A percentile compares a stretch with the other conserved stretches of the same genome.
These are phyloP conservation scores for Listrodromus nycthemerus DNA, from an alignment of 2,888 invertebrate species.

Conservation along the genomic window DNA sequence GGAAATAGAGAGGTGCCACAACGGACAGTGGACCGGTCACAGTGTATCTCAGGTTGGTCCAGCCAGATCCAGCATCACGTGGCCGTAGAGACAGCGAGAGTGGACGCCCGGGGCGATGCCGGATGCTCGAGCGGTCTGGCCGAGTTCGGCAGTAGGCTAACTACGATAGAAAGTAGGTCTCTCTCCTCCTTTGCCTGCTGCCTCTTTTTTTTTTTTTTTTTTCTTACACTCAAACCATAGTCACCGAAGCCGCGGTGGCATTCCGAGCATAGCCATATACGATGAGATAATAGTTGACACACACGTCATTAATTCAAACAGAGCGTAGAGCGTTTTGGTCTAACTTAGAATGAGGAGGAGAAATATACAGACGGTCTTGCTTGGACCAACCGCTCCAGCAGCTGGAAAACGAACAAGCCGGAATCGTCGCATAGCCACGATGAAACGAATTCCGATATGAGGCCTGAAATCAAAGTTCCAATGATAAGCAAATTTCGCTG, in stretches of 20 bases:
- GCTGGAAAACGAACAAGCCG: slow-evolving; percentile 80
- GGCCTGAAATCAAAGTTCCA: background rate
- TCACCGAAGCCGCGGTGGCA: slow-evolving; percentile 34
- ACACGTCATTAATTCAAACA: slow-evolving; percentile 50
- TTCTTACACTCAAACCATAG: slow-evolving; percentile 46
- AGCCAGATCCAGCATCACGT: slow-evolving; percentile 45
- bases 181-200: slow-evolving; percentile 57
- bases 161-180: slow-evolving; percentile 82
- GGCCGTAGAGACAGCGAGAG: slow-evolving; percentile 75
- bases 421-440: slow-evolving; percentile 70
- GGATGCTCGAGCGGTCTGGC: slow-evolving; percentile 76
- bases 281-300: slow-evolving; percentile 60
- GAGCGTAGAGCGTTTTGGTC: slow-evolving; percentile 32
- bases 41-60: slow-evolving; percentile 49
- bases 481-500: background rate
- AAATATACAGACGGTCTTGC: slow-evolving; percentile 39
- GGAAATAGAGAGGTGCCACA: slow-evolving; percentile 26
- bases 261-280: slow-evolving; percentile 30
- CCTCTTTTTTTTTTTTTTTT: slow-evolving; percentile 65
- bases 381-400: slow-evolving; percentile 62
- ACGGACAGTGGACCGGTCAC: slow-evolving; percentile 12
- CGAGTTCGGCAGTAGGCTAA: slow-evolving; percentile 76
- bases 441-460: background rate
- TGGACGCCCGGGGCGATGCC: slow-evolving; percentile 79
- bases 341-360: slow-evolving; percentile 3